These are phyloP conservation scores for Myrmophylax atrothorax DNA, from an alignment of 2,113 vertebrate genomes.

Conservation along the genomic window DNA sequence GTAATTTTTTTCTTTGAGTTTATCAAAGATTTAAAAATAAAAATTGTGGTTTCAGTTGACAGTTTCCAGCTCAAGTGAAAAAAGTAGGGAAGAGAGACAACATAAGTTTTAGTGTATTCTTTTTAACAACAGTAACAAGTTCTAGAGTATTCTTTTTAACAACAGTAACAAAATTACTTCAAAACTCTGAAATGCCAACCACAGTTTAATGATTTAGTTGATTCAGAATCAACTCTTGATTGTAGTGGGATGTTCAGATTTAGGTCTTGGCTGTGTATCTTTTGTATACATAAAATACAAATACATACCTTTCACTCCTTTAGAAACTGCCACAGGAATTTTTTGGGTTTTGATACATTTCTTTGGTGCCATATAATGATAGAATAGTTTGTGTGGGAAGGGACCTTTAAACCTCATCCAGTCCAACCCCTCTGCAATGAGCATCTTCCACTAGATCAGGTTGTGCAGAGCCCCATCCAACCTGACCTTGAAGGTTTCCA, in stretches of 20 bases:
- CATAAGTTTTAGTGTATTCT: background rate
- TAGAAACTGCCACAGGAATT: background rate
- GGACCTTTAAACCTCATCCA: background rate
- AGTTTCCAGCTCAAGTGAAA: background rate
- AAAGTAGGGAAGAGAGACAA: background rate
- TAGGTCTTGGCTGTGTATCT: background rate
- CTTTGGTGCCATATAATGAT: background rate
- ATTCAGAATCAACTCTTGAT: background rate
- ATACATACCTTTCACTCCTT: background rate
- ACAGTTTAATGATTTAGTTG: background rate
- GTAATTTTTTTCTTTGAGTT: background rate
- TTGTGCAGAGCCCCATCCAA: rapidly evolving
- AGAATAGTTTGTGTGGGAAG: background rate
- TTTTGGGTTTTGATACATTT: background rate
- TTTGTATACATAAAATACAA: background rate
- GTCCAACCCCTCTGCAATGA: background rate
- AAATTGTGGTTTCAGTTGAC: background rate
- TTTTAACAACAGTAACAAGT: background rate
- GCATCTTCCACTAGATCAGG: background rate
- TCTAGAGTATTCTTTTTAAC: too few species aligned
- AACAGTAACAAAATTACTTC: background rate
- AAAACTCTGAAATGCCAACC: background rate
- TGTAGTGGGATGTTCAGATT: background rate
- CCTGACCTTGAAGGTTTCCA: background rate
- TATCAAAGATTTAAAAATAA: background rate